These are phyloP conservation scores for Microcebus lehilahytsara DNA, from an alignment of 2,113 vertebrate genomes.

Conservation along the genomic window DNA sequence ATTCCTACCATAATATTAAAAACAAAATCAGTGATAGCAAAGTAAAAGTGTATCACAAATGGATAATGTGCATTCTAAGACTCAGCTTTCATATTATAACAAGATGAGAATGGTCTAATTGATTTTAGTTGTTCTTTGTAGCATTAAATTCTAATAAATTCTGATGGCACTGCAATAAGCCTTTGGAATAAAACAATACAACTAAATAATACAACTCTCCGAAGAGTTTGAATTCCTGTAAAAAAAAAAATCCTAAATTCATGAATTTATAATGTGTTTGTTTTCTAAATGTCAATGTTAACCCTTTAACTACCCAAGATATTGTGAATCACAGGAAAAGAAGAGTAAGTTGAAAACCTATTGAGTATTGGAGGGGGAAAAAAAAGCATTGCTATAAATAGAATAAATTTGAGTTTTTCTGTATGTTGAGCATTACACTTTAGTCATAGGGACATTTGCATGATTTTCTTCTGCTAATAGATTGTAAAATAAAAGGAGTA, in stretches of 20 bases:
- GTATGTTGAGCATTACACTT: not conserved
- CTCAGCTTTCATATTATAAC: not conserved
- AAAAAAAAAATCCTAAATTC: not conserved
- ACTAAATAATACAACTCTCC: not conserved
- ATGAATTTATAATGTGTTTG: not conserved
- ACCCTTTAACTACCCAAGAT: not conserved
- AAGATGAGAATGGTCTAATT: not conserved
- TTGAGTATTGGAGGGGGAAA: not conserved
- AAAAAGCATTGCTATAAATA: conserved; percentile 2
- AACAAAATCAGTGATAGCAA: not conserved
- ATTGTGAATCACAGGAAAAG: not conserved
- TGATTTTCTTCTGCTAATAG: conserved; percentile 37
- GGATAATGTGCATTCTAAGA: not conserved
- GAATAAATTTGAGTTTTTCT: conserved; percentile 32
- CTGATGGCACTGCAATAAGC: not conserved
- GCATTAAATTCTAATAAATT: not conserved
- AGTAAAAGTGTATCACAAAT: not conserved
- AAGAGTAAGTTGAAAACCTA: conserved; percentile 31
- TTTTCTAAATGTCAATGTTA: not conserved
- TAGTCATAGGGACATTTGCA: not conserved
- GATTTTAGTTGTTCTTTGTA: not conserved
- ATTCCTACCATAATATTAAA: not conserved
- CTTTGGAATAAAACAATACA: not conserved
- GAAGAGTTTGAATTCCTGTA: not conserved
- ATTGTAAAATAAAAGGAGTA: conserved; percentile 24